Evolutionary conservation across 64 coral and sea anemone genomes (phyloP).

Genomic region (Hydrozoanthus tunicans): DNA sequence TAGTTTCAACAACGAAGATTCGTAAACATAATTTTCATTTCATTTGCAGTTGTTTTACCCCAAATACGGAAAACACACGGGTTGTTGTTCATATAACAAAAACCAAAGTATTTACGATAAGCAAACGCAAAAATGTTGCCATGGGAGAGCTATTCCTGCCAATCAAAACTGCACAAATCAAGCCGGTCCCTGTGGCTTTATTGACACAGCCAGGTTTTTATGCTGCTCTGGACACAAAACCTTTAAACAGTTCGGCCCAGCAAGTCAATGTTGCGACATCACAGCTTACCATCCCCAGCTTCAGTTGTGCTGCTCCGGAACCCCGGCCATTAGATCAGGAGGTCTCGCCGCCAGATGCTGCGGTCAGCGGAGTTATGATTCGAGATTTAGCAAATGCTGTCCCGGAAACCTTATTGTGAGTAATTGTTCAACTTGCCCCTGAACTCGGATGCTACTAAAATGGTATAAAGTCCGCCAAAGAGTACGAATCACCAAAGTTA

Average conservation of each 20-base stretch:
- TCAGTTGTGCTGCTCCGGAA: not conserved
- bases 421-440: not conserved
- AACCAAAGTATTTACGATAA: constrained; percentile 28
- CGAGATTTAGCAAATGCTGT: constrained; percentile 9
- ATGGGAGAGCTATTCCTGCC: constrained; percentile 16
- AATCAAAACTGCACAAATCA: constrained; percentile 21
- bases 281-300: not conserved
- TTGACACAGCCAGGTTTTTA: constrained; percentile 12
- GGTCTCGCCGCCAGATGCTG: constrained; percentile 14
- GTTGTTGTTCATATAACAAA: not conserved
- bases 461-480: no score
- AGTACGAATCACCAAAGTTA: no score
- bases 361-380: constrained; percentile 35
- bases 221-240: constrained; percentile 28
- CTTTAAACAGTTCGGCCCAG: not conserved
- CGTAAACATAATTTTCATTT: not conserved
- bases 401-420: not conserved
- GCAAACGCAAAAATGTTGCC: constrained; percentile 22
- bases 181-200: not conserved
- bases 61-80: constrained; percentile 2
- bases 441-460: not conserved
- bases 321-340: not conserved
- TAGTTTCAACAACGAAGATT: no score
- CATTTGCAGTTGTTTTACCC: constrained; percentile 9
- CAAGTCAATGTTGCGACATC: not conserved